Conservation (phyloP, 2,797 vertebrate genomes). For the Gobio occitaniae region DNA sequence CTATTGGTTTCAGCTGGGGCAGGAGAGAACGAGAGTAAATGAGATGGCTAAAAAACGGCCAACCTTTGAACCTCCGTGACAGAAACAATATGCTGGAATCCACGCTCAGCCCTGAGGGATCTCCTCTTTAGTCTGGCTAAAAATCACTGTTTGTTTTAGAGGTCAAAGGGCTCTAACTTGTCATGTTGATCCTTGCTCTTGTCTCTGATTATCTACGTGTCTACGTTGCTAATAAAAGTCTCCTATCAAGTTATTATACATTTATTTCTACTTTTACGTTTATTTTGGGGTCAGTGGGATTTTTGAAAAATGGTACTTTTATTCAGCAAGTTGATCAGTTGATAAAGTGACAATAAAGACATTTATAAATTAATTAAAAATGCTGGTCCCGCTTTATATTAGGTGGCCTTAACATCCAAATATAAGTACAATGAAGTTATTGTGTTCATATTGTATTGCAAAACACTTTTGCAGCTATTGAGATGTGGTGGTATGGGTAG, state of each 20-base stretch:
- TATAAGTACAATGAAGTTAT: no score
- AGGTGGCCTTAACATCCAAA: no score
- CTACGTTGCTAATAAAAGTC: neutral
- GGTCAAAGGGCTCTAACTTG: conserved; percentile 39
- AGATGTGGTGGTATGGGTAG: no score
- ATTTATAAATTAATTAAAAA: no score
- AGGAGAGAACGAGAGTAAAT: conserved; percentile 73
- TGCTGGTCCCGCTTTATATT: no score
- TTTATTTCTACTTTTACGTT: neutral
- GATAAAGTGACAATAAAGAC: neutral
- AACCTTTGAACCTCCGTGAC: conserved; percentile 48
- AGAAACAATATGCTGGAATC: conserved; percentile 50
- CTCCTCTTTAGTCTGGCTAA: conserved; percentile 32
- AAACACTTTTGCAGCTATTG: no score
- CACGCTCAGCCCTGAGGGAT: conserved; percentile 32
- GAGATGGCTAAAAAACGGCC: conserved; percentile 30
- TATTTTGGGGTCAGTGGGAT: neutral
- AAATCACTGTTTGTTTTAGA: conserved; percentile 50
- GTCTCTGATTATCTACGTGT: conserved; percentile 5
- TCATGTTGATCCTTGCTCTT: conserved; percentile 13
- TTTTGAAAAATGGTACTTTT: neutral
- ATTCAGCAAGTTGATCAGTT: neutral
- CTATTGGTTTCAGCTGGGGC: conserved; percentile 83
- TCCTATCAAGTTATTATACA: neutral
- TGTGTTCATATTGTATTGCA: no score